Percentiles rank a stretch among this genome's conserved stretches.
These are phyloP conservation scores for Paramormyrops kingsleyae DNA, from an alignment of 2,113 vertebrate genomes.

Conservation along the genomic window DNA sequence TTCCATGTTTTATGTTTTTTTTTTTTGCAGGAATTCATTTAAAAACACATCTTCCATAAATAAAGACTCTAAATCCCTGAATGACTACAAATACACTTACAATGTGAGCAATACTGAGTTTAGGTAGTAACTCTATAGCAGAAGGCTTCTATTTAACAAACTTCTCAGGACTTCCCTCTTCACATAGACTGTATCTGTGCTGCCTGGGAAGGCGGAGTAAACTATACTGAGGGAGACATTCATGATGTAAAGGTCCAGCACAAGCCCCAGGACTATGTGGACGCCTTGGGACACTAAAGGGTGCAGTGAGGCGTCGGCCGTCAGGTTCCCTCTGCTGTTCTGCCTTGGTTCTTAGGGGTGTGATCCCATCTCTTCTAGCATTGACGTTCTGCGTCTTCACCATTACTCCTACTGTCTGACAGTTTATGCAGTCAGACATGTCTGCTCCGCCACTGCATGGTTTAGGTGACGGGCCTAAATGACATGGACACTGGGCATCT, in stretches of 20 bases:
- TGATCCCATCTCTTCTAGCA: background rate
- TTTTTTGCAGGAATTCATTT: background rate
- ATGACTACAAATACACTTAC: background rate
- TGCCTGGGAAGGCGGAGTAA: background rate
- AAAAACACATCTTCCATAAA: background rate
- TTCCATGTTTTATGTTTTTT: background rate
- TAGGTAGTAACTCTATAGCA: background rate
- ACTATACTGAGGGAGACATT: background rate
- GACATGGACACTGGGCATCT: background rate
- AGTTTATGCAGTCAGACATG: background rate
- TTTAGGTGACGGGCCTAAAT: background rate
- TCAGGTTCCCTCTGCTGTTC: background rate
- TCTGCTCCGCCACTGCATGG: background rate
- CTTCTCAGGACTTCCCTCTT: background rate
- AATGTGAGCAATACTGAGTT: background rate
- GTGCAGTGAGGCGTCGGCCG: background rate
- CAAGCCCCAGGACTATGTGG: background rate
- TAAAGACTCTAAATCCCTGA: background rate
- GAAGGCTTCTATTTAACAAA: background rate
- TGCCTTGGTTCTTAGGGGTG: background rate
- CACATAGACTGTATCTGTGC: background rate
- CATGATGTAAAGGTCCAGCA: background rate
- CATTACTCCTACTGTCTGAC: background rate
- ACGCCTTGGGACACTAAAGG: background rate
- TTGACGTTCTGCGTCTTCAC: background rate